Evolutionary conservation across 35 echinoderm and acorn worm genomes (phyloP), one percentile per base, ranked within the genome.

Genomic region (Heliocidaris erythrogramma): DNA sequence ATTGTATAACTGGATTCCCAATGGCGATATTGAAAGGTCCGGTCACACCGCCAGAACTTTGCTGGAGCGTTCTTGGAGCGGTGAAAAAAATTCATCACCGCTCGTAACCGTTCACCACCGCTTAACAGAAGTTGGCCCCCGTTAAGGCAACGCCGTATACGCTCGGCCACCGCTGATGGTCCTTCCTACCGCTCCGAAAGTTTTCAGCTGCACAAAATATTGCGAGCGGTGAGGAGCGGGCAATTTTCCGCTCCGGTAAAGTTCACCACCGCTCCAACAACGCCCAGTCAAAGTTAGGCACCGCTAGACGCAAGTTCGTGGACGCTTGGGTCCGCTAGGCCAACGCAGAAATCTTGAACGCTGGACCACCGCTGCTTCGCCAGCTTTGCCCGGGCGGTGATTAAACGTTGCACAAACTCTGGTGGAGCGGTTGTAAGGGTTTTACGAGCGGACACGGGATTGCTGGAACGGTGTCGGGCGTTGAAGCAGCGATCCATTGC

Each of bases 261-360:
- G 87, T 89, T 89, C 30, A 47, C 87, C 32, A 89, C 87, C 87
- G 30, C 87, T 89, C 87, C 32, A 89, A 89, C 87, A 89, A 89
- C 31, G 87, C 87, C 87, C 87, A 89, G 87, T 89, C 87, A 89
- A 89, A 89, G 87, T 89, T 89, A 47, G 87, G 87, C 87, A 89
- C 87, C 87, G 87, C 87, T 89, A 89, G 87, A 89, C 87, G 87
- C 30, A 89, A 89, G 87, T 89, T 89, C 87, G 87, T 89, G 87
- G 32, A 89, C 87, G 87, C 87, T 89, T 89, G 29, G 87, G 87
- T 89, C 87, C 87, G 87, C 31, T 89, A 47, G 87, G 87, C 87
- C 87, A 89, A 89, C 87, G 87, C 87, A 89, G 87, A 89, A 89
- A 89, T 89, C 87, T 89, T 89, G 87, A 89, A 89, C 87, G 87